phyloP scores from a whole-genome alignment of 2,797 vertebrate genomes.

The Rhinoraja longicauda region DNA sequence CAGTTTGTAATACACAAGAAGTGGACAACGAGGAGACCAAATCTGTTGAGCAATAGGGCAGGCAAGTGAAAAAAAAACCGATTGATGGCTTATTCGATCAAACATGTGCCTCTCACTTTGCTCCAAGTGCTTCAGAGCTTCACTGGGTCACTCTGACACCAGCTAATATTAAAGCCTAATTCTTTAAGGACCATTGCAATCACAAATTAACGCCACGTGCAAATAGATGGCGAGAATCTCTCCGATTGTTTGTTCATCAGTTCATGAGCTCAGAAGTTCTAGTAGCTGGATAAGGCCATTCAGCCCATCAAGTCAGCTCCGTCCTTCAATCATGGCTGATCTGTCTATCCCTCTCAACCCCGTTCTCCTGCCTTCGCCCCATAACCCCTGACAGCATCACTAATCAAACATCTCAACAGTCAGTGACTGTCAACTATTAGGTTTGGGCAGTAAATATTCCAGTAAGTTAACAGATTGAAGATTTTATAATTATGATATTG shows the following conservation, averaged over 20 bases:
- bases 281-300: too few species aligned
- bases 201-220: neutral
- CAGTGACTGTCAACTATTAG: slow-evolving; percentile 4
- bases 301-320: too few species aligned
- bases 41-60: neutral
- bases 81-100: neutral
- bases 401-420: neutral
- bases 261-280: too few species aligned
- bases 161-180: neutral
- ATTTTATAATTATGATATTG: slow-evolving; percentile 15
- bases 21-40: neutral
- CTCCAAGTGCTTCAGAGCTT: neutral
- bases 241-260: too few species aligned
- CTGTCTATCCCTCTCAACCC: too few species aligned
- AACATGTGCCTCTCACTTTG: neutral
- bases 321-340: too few species aligned
- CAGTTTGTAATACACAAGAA: neutral
- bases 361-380: too few species aligned
- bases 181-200: neutral
- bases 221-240: neutral
- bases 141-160: neutral
- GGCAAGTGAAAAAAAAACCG: neutral
- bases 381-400: too few species aligned
- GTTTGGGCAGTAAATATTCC: slow-evolving; percentile 11
- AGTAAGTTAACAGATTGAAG: neutral